These are phyloP conservation scores for Apotomis betuletana DNA, from an alignment of 2,888 invertebrate genomes.

Conservation along the genomic window DNA sequence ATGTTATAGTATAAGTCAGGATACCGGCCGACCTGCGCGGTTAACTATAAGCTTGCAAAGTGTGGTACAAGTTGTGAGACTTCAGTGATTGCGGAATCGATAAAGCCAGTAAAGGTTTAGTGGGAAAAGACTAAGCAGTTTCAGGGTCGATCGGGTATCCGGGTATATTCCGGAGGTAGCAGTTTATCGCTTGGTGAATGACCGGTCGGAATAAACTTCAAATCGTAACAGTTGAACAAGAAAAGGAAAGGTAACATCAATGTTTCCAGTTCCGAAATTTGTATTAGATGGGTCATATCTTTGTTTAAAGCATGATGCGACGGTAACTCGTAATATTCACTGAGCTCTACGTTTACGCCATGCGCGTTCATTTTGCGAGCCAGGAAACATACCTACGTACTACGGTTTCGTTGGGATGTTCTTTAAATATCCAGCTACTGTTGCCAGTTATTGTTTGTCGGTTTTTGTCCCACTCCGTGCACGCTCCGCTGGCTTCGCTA, in stretches of 20 bases:
- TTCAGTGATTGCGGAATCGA: too few relatives aligned
- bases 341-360: slow-evolving; percentile 37
- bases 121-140: too few relatives aligned
- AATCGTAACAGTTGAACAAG: too few relatives aligned
- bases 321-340: slow-evolving; percentile 27
- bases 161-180: too few relatives aligned
- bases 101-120: too few relatives aligned
- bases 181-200: too few relatives aligned
- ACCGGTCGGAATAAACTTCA: too few relatives aligned
- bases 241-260: not conserved
- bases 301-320: slow-evolving; percentile 2
- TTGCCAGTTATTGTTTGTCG: slow-evolving; percentile 71
- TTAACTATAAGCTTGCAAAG: too few relatives aligned
- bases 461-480: slow-evolving; percentile 65
- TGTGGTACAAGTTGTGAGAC: too few relatives aligned
- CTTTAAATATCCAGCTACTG: slow-evolving; percentile 66
- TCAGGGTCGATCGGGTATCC: too few relatives aligned
- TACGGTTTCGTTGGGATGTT: slow-evolving; percentile 73
- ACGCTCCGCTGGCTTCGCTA: slow-evolving; percentile 69
- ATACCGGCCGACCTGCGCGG: too few relatives aligned
- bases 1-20: too few relatives aligned
- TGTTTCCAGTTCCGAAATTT: slow-evolving; percentile 26
- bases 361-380: slow-evolving; percentile 17
- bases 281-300: not conserved
- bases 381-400: slow-evolving; percentile 48